Percentiles rank a stretch among this genome's conserved stretches.
These are phyloP conservation scores for Mallotus villosus DNA, from an alignment of 2,797 vertebrate genomes.

Conservation along the genomic window DNA sequence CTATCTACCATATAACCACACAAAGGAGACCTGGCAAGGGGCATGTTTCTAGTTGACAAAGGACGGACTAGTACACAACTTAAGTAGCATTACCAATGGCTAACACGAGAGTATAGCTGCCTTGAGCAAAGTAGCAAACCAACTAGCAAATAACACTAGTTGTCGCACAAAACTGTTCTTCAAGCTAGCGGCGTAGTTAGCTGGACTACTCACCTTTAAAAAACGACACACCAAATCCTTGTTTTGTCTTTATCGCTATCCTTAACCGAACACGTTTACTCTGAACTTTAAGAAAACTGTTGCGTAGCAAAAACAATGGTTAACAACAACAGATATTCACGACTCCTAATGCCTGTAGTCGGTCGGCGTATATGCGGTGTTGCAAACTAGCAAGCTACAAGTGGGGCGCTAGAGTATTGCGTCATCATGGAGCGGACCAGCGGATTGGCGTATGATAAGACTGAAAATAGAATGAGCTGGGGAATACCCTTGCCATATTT, in stretches of 20 bases:
- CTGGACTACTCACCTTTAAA: constrained; percentile 52
- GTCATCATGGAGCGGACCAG: constrained; percentile 51
- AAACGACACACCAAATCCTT: background rate
- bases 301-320: background rate
- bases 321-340: background rate
- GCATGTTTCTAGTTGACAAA: too few relatives aligned
- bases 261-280: background rate
- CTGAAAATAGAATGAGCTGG: constrained; percentile 6
- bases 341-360: background rate
- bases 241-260: background rate
- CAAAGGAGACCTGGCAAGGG: too few relatives aligned
- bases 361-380: background rate
- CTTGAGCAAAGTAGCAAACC: too few relatives aligned
- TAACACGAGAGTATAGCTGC: background rate
- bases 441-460: background rate
- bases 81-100: constrained; percentile 45
- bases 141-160: too few relatives aligned
- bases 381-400: constrained; percentile 16
- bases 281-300: background rate
- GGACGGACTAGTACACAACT: too few relatives aligned
- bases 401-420: constrained; percentile 26
- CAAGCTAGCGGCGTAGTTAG: background rate
- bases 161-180: too few relatives aligned
- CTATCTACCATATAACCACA: too few relatives aligned
- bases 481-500: constrained; percentile 1